Evolutionary conservation across 2,113 vertebrate genomes (phyloP).

Genomic region (Crotophaga sulcirostris): DNA sequence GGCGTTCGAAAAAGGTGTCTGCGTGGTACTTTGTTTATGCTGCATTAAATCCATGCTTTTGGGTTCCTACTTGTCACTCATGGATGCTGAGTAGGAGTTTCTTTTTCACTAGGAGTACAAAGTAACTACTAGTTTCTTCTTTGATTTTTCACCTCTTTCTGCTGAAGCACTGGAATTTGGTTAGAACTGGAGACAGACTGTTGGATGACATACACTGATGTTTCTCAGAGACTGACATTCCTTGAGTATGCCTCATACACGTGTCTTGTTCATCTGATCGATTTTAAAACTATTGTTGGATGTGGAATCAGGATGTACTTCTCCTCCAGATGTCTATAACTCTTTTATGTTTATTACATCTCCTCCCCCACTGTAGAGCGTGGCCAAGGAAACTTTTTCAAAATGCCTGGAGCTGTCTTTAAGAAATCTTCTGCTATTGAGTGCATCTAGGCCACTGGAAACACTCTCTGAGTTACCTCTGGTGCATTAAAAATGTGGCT

Average conservation of each 20-base stretch:
- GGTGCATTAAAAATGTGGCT: not conserved
- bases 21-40: not conserved
- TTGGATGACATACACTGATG: not conserved
- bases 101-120: not conserved
- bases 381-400: not conserved
- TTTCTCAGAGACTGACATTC: not conserved
- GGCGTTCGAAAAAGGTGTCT: not conserved
- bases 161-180: not conserved
- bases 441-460: not conserved
- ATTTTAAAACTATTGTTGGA: not conserved
- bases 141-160: not conserved
- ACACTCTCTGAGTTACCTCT: not conserved
- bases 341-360: not conserved
- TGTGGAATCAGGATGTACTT: not conserved
- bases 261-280: not conserved
- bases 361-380: not conserved
- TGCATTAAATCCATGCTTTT: not conserved
- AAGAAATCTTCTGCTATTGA: not conserved
- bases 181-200: not conserved
- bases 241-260: not conserved
- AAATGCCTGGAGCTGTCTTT: not conserved
- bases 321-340: not conserved
- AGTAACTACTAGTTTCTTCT: not conserved
- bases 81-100: not conserved
- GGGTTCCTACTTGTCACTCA: not conserved